Percentiles rank a stretch among this genome's conserved stretches.
These are phyloP conservation scores for Orthosia gracilis DNA, from an alignment of 2,888 invertebrate species.

Conservation along the genomic window DNA sequence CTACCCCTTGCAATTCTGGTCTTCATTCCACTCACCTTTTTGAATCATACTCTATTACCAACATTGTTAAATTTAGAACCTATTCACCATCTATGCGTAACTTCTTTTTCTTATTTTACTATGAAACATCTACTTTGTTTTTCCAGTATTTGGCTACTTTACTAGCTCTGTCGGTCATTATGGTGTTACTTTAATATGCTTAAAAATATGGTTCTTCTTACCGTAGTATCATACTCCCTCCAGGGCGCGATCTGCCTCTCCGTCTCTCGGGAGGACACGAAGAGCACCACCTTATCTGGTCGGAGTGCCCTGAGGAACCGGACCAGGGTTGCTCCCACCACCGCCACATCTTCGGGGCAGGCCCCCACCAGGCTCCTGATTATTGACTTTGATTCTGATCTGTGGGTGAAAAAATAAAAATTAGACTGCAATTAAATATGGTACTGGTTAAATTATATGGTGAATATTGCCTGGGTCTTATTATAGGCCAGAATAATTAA, in stretches of 20 bases:
- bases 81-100: too few relatives aligned
- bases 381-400: conserved; percentile 95
- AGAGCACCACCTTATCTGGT: conserved; percentile 92
- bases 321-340: conserved; percentile 94
- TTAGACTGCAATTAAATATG: background rate
- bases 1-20: too few relatives aligned
- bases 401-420: conserved; percentile 76
- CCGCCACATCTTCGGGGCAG: conserved; percentile 94
- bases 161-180: background rate
- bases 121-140: too few relatives aligned
- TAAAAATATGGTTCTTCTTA: conserved; percentile 76
- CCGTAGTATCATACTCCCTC: conserved; percentile 95
- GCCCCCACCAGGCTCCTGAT: conserved; percentile 95
- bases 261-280: conserved; percentile 92
- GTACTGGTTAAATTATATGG: too few relatives aligned
- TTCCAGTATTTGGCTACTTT: too few relatives aligned
- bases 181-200: background rate
- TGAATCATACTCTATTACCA: too few relatives aligned
- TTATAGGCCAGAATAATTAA: too few relatives aligned
- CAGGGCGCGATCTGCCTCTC: conserved; percentile 94
- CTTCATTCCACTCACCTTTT: too few relatives aligned
- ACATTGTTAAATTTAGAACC: too few relatives aligned
- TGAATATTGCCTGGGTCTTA: too few relatives aligned
- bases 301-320: conserved; percentile 94
- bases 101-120: too few relatives aligned